Evolutionary conservation across 2,113 vertebrate species (phyloP), one percentile per base, ranked within the genome.

Genomic region (Lates calcarifer): DNA sequence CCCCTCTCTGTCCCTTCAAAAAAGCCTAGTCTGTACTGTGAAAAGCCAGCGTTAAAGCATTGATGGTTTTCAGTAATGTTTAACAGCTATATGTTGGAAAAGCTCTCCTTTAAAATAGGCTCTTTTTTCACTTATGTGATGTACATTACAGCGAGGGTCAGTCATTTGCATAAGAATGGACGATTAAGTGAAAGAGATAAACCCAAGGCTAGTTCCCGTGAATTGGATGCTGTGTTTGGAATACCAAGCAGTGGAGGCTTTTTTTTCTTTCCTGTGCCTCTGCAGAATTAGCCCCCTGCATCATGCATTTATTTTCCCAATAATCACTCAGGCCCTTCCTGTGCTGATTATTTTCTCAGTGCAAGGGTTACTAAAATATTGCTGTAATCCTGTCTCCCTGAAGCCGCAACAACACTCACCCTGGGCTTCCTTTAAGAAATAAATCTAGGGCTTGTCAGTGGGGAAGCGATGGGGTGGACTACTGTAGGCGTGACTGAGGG

Each of bases 121-220:
- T 84, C 79, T 83, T 79, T 70, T 84, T 89, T 89, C 91, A 91
- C 91, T 89, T 91, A 87, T 89, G 88, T 62, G 87, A 92, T 90
- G 91, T 91, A 91, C 91, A 89, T 92, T 91, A 90, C 87, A 89
- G 84, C 74, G 45, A 87, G 89, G 90, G 90, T 85, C 90, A 90
- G 87, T 55, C 81, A 94, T 92, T 93, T 92, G 87, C 90, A 93
- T 92, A 86, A 94, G 90, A 93, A 91, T 92, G 81, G 84, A 89
- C 84, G 79, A 90, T 90, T 90, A 93, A 85, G 81, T 88, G 87
- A 89, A 91, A 93, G 86, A 89, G 91, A 93, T 87, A 91, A 92
- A 93, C 89, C 86, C 84, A 89, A 87, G 88, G 89, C 85, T 85
- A 90, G 89, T 88, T 91, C 87, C 87, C 71, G 88, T 92, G 86